Percentiles rank a stretch among this genome's conserved stretches.
Conservation (phyloP, 2,797 vertebrate species). For the Tapera naevia region DNA sequence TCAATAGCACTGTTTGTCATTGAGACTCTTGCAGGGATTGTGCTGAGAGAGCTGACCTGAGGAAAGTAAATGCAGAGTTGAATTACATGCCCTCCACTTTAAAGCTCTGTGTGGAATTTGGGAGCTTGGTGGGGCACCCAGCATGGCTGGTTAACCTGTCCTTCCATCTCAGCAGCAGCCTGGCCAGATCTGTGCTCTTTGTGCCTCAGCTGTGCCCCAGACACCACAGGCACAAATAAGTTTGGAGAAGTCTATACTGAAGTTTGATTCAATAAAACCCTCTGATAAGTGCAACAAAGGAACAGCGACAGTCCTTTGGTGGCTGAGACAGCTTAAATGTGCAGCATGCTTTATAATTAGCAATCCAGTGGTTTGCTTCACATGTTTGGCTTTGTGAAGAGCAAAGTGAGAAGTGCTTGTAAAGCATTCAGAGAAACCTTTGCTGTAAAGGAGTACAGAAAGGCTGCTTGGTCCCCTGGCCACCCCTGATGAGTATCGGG, state of each 20-base stretch:
- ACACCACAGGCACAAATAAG: slow-evolving; percentile 34
- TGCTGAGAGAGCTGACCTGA: neutral
- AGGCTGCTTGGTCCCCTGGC: neutral
- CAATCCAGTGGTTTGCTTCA: slow-evolving; percentile 7
- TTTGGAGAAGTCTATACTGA: neutral
- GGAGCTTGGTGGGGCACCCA: neutral
- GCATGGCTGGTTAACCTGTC: neutral
- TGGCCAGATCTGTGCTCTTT: neutral
- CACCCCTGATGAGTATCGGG: neutral
- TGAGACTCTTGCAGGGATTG: fast-evolving
- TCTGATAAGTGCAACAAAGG: slow-evolving; percentile 52
- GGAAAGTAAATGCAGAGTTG: fast-evolving
- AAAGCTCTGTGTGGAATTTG: neutral
- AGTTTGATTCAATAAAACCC: slow-evolving; percentile 58
- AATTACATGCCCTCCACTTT: neutral
- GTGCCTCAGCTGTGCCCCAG: neutral
- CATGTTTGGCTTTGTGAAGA: slow-evolving; percentile 13
- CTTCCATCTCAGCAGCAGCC: slow-evolving; percentile 23
- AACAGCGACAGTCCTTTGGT: slow-evolving; percentile 30
- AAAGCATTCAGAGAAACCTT: neutral
- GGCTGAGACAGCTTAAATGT: slow-evolving; percentile 53
- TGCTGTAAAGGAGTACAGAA: neutral
- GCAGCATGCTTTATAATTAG: slow-evolving; percentile 41
- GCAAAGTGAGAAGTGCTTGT: neutral
- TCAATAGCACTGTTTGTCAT: neutral